phyloP scores from a whole-genome alignment of 2,888 invertebrate species.

The Timandra comae region DNA sequence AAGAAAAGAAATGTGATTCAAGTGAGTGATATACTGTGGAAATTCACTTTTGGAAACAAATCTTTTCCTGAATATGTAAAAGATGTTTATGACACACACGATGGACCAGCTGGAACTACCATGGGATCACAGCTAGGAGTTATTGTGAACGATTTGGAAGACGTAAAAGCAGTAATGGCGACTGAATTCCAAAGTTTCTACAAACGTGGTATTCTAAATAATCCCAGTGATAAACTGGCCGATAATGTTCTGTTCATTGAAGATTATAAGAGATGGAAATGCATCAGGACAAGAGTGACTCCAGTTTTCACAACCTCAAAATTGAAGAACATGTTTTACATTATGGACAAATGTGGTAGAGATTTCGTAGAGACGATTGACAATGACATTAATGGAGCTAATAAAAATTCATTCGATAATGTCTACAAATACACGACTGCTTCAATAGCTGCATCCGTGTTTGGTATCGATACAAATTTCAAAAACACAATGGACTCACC shows the following conservation, averaged over 20 bases:
- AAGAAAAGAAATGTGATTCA: conserved; percentile 39
- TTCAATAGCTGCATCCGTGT: conserved; percentile 45
- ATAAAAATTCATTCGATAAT: conserved; percentile 34
- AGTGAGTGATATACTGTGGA: conserved; percentile 27
- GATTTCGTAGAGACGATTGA: conserved; percentile 43
- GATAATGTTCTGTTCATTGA: conserved; percentile 47
- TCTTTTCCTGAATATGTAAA: conserved; percentile 43
- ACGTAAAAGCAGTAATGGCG: conserved; percentile 42
- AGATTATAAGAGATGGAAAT: conserved; percentile 49
- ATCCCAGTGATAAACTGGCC: conserved; percentile 40
- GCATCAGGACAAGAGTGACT: conserved; percentile 51
- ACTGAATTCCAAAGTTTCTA: conserved; percentile 47
- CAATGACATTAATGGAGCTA: conserved; percentile 24
- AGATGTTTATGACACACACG: conserved; percentile 38
- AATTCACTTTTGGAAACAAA: conserved; percentile 35
- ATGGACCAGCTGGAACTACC: conserved; percentile 36
- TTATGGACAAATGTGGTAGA: conserved; percentile 42
- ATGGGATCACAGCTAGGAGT: conserved; percentile 34
- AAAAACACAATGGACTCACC: conserved; percentile 43
- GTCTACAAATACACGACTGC: conserved; percentile 47
- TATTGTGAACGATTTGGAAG: conserved; percentile 44
- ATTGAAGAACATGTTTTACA: conserved; percentile 56
- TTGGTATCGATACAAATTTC: conserved; percentile 40
- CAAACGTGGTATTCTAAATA: conserved; percentile 38
- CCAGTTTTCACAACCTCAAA: conserved; percentile 53